These are phyloP conservation scores for Lampris incognitus DNA, from an alignment of 2,113 vertebrate genomes.

Conservation along the genomic window DNA sequence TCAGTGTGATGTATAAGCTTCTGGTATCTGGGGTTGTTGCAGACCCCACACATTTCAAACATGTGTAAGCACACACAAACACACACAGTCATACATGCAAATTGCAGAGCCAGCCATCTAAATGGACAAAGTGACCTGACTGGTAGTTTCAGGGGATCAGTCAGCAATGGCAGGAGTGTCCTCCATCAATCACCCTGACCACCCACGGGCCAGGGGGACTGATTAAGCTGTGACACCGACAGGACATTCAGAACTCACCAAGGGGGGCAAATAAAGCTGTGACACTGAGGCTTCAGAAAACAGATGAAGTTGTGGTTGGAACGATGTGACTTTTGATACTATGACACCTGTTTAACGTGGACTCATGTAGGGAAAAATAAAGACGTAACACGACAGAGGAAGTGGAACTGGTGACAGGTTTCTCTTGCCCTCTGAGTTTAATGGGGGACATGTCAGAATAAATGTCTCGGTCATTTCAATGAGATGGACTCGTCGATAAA, in stretches of 20 bases:
- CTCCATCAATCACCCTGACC: constrained; percentile 47
- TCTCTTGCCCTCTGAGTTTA: neutral
- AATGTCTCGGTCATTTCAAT: neutral
- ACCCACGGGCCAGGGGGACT: constrained; percentile 28
- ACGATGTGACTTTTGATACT: neutral
- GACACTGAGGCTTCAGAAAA: constrained; percentile 22
- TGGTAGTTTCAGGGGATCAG: constrained; percentile 32
- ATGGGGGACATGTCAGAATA: neutral
- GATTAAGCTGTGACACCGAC: constrained; percentile 48
- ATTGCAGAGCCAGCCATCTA: neutral
- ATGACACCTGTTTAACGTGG: neutral
- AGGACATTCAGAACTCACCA: constrained; percentile 42
- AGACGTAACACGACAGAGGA: constrained; percentile 1
- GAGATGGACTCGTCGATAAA: neutral
- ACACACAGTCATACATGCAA: neutral
- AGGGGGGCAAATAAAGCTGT: constrained; percentile 13
- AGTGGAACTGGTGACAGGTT: neutral
- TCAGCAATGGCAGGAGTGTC: constrained; percentile 35
- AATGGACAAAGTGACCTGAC: constrained; percentile 22
- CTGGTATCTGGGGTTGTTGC: too few species aligned
- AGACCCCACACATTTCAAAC: neutral
- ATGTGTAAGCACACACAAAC: neutral
- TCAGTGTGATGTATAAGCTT: too few species aligned
- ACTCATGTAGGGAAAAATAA: neutral
- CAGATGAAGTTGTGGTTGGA: constrained; percentile 22